phyloP scores from a whole-genome alignment of 2,888 invertebrate species.

The Noctua janthina region DNA sequence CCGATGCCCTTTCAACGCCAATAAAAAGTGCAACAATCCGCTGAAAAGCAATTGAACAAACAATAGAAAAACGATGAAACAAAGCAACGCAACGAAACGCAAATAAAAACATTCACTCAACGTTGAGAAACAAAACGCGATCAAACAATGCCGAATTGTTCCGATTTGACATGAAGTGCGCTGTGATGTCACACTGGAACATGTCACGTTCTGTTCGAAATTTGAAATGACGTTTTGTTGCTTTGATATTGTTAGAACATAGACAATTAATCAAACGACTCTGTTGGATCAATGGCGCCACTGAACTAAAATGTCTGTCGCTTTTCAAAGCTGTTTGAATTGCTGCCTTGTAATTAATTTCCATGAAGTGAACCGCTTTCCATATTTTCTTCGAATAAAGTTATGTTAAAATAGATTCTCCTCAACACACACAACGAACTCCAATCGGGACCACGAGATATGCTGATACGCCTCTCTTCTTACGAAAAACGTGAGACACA shows the following conservation, averaged over 20 bases:
- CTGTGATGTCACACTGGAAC: constrained; percentile 42
- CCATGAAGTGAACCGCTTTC: not conserved
- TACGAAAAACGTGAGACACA: constrained; percentile 62
- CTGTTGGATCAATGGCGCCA: not conserved
- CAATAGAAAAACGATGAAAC: constrained; percentile 60
- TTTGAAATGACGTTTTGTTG: constrained; percentile 47
- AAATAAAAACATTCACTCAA: constrained; percentile 60
- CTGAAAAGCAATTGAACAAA: constrained; percentile 49
- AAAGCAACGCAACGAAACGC: constrained; percentile 49
- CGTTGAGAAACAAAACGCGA: constrained; percentile 58
- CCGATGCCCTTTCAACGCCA: constrained; percentile 28
- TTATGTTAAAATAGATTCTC: not conserved
- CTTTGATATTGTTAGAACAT: constrained; percentile 41
- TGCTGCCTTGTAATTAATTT: not conserved
- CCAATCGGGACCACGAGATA: constrained; percentile 49
- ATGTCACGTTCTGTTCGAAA: constrained; percentile 38
- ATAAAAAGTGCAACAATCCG: constrained; percentile 53
- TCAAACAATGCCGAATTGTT: constrained; percentile 53
- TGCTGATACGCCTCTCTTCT: constrained; percentile 50
- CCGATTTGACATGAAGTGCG: constrained; percentile 48
- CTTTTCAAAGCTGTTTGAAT: constrained; percentile 2
- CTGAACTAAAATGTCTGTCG: constrained; percentile 7
- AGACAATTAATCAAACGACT: constrained; percentile 36
- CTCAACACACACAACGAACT: too few relatives aligned
- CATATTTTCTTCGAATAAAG: not conserved